A percentile compares a stretch with the other conserved stretches of the same genome.
phyloP scores from a whole-genome alignment of 2,888 invertebrate species.

The Oscheius onirici region DNA sequence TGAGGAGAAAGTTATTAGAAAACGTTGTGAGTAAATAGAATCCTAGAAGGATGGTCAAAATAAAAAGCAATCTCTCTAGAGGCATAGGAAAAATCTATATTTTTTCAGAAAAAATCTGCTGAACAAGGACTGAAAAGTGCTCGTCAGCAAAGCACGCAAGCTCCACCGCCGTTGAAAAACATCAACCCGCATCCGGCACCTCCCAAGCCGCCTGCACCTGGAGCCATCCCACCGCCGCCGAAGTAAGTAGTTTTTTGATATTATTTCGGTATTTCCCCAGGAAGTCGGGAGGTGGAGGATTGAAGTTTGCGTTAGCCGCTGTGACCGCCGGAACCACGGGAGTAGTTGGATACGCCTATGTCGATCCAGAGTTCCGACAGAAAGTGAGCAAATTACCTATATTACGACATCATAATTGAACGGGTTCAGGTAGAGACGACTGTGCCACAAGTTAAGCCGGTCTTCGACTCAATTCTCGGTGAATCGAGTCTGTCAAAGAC shows the following conservation, averaged over 20 bases:
- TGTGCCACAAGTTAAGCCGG: constrained; percentile 54
- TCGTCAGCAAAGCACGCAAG: constrained; percentile 44
- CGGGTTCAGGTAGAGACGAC: constrained; percentile 46
- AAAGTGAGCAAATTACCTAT: constrained; percentile 30
- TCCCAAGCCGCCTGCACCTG: neutral
- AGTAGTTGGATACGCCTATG: constrained; percentile 62
- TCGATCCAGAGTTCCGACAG: constrained; percentile 60
- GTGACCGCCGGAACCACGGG: constrained; percentile 58
- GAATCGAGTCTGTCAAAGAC: constrained; percentile 46
- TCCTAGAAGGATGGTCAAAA: too few species aligned
- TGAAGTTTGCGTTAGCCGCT: constrained; percentile 42
- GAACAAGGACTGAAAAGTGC: constrained; percentile 40
- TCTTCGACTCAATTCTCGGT: constrained; percentile 58
- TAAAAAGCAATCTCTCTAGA: too few species aligned
- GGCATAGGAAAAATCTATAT: too few species aligned
- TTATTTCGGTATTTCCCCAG: constrained; percentile 25
- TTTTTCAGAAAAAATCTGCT: constrained; percentile 49
- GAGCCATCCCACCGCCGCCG: constrained; percentile 35
- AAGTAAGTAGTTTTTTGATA: neutral
- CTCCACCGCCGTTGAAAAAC: too few species aligned
- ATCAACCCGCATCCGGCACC: too few species aligned
- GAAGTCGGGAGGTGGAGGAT: constrained; percentile 49
- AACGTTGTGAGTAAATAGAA: too few species aligned
- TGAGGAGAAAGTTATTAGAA: neutral
- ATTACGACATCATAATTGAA: neutral